phyloP scores from a whole-genome alignment of 2,888 invertebrate species.

The Netelia melanura region DNA sequence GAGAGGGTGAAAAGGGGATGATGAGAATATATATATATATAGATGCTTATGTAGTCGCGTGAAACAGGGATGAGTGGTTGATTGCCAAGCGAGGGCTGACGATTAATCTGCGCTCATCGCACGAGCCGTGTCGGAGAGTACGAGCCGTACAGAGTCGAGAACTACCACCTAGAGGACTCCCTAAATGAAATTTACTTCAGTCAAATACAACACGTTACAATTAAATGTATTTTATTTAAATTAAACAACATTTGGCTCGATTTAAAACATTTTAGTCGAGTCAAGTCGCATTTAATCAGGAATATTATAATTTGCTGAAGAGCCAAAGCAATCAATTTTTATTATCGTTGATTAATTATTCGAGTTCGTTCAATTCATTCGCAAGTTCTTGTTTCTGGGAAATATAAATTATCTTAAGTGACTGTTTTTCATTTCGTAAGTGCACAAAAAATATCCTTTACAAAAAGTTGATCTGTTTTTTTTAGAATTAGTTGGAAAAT shows the following conservation, averaged over 20 bases:
- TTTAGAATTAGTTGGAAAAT: too few relatives aligned
- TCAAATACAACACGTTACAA: not conserved
- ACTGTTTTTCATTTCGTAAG: not conserved
- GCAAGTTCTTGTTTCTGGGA: not conserved
- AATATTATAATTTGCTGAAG: not conserved
- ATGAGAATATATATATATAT: not conserved
- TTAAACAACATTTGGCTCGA: not conserved
- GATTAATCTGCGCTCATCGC: conserved; percentile 40
- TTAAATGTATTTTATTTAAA: not conserved
- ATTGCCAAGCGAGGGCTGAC: conserved; percentile 45
- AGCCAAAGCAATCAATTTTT: not conserved
- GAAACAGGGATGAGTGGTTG: conserved; percentile 53
- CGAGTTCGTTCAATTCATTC: not conserved
- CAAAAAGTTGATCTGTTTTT: too few relatives aligned
- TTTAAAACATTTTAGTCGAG: not conserved
- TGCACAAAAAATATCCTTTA: too few relatives aligned
- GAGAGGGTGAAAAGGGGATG: not conserved
- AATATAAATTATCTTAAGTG: not conserved
- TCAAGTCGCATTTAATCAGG: not conserved
- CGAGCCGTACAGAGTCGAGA: conserved; percentile 4
- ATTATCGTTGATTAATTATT: not conserved
- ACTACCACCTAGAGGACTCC: not conserved
- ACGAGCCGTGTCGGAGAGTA: conserved; percentile 1
- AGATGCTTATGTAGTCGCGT: conserved; percentile 14
- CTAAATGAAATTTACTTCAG: not conserved